Evolutionary conservation across 2,113 vertebrate species (phyloP).

Genomic region (Nothobranchius kuhntae): DNA sequence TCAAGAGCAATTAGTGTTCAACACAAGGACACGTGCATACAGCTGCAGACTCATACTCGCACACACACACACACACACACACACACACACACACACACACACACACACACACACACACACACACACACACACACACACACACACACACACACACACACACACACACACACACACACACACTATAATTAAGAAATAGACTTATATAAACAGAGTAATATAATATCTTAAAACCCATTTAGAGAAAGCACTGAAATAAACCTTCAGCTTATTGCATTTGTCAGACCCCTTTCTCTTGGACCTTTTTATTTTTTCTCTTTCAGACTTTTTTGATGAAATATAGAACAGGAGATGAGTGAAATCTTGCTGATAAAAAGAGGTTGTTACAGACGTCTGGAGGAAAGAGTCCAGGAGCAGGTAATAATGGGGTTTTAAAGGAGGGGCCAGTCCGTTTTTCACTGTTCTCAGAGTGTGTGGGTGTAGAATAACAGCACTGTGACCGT

Average conservation of each 20-base stretch:
- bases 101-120: constrained; percentile 43
- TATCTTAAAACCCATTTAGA: constrained; percentile 75
- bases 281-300: constrained; percentile 21
- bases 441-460: constrained; percentile 28
- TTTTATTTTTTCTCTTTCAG: neutral
- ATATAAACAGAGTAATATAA: constrained; percentile 77
- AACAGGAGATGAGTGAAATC: constrained; percentile 72
- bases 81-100: constrained; percentile 16
- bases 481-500: constrained; percentile 61
- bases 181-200: constrained; percentile 75
- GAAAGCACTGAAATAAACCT: constrained; percentile 63
- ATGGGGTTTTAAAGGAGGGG: constrained; percentile 34
- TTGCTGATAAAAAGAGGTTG: constrained; percentile 67
- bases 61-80: constrained; percentile 24
- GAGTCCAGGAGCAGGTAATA: constrained; percentile 64
- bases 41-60: constrained; percentile 40
- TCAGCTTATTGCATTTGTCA: constrained; percentile 72
- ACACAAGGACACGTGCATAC: constrained; percentile 53
- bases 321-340: constrained; percentile 62
- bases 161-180: constrained; percentile 35
- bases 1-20: constrained; percentile 72
- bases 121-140: constrained; percentile 24
- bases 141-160: constrained; percentile 16
- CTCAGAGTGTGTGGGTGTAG: constrained; percentile 58
- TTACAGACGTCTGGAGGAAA: constrained; percentile 30